phyloP scores from a whole-genome alignment of 2,113 vertebrate species.

The Pantherophis guttatus region DNA sequence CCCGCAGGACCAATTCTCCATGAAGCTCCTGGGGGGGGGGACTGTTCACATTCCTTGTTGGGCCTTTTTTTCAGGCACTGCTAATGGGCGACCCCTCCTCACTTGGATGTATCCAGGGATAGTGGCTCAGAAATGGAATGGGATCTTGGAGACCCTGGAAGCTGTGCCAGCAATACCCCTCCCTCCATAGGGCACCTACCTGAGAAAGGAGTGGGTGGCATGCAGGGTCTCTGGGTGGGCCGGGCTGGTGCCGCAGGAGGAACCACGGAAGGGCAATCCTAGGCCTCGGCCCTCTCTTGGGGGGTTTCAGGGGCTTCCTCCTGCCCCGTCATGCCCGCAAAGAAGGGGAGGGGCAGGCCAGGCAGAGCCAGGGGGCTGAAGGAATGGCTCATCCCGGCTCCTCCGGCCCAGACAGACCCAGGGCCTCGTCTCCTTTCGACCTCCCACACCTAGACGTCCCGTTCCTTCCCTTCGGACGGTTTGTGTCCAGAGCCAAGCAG shows the following conservation, averaged over 20 bases:
- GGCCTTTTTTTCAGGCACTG: neutral
- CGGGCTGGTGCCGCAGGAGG: neutral
- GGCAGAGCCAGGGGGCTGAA: neutral
- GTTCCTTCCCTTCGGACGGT: neutral
- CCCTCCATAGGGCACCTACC: neutral
- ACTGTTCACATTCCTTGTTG: neutral
- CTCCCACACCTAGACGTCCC: accelerated
- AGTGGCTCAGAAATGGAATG: neutral
- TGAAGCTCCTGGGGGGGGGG: neutral
- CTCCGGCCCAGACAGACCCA: neutral
- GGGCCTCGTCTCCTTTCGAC: neutral
- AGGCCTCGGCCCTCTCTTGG: neutral
- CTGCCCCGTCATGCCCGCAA: neutral
- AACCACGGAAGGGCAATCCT: neutral
- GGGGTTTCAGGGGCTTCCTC: neutral
- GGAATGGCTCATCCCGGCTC: neutral
- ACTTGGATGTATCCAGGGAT: neutral
- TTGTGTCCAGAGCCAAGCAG: neutral
- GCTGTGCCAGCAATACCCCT: neutral
- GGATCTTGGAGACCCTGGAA: neutral
- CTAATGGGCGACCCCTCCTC: neutral
- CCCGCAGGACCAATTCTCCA: neutral
- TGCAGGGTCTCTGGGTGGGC: neutral
- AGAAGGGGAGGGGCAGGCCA: neutral
- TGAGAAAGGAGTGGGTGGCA: neutral